phyloP scores from a whole-genome alignment of 2,113 vertebrate species.

The Nyctereutes procyonoides region DNA sequence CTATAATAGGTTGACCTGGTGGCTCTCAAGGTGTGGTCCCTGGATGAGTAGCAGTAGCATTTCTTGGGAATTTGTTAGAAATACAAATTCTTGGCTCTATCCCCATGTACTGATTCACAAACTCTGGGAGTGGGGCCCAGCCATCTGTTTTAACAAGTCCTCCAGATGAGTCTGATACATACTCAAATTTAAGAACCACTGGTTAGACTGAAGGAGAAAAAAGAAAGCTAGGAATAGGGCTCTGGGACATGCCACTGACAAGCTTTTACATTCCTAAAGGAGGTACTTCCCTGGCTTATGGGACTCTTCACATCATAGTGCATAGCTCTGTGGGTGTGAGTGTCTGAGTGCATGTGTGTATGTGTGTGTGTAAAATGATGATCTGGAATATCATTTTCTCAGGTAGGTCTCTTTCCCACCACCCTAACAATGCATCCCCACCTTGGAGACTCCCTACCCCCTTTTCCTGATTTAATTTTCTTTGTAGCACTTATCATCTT shows the following conservation, averaged over 20 bases:
- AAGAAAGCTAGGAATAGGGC: background rate
- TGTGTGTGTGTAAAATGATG: background rate
- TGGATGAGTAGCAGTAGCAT: background rate
- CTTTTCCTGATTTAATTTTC: conserved; percentile 22
- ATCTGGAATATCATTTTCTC: background rate
- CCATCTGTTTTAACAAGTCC: background rate
- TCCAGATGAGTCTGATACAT: background rate
- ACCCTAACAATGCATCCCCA: background rate
- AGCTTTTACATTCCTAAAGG: background rate
- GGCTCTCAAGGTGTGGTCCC: background rate
- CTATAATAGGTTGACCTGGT: background rate
- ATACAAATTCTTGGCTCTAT: background rate
- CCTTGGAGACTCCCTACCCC: background rate
- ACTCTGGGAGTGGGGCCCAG: background rate
- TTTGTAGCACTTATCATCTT: background rate
- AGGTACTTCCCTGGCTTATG: background rate
- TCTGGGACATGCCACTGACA: background rate
- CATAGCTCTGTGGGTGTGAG: background rate
- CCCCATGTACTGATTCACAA: background rate
- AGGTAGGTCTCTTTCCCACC: background rate
- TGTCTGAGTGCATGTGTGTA: background rate
- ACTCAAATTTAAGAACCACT: background rate
- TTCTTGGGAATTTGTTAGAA: background rate
- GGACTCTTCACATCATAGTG: conserved; percentile 32
- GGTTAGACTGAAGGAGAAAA: background rate